These are phyloP conservation scores for Calephelis nemesis DNA, from an alignment of 1,140 invertebrate species.

Conservation along the genomic window DNA sequence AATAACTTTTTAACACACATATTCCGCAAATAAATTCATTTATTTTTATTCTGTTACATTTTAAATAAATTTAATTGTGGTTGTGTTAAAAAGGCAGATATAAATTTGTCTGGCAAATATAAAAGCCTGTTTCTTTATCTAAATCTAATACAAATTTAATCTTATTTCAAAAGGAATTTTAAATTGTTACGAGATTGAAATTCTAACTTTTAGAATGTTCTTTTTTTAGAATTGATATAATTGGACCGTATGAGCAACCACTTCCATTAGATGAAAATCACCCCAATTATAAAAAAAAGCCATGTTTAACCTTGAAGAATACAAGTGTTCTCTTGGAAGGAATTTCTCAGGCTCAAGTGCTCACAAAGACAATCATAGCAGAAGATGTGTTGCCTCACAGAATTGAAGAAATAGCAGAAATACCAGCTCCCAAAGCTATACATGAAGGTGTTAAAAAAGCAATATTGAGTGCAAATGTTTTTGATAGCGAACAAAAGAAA, in stretches of 20 bases:
- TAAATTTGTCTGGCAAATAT: too few species aligned
- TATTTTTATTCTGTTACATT: too few species aligned
- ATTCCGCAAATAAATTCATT: too few species aligned
- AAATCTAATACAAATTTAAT: too few species aligned
- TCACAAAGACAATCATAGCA: constrained; percentile 87
- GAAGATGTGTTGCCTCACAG: constrained; percentile 81
- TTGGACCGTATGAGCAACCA: constrained; percentile 65
- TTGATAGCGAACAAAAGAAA: constrained; percentile 88
- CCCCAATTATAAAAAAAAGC: constrained; percentile 82
- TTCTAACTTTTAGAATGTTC: constrained; percentile 3
- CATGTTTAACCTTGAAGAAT: constrained; percentile 81
- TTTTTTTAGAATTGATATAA: constrained; percentile 67
- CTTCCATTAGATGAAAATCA: constrained; percentile 78
- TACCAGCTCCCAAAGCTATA: constrained; percentile 73
- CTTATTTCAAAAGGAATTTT: too few species aligned
- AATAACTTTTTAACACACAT: too few species aligned
- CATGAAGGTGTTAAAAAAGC: constrained; percentile 80
- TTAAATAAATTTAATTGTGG: too few species aligned
- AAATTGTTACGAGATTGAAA: too few species aligned
- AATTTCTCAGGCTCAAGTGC: constrained; percentile 83
- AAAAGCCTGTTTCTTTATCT: too few species aligned
- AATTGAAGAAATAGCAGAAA: constrained; percentile 72
- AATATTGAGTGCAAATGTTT: constrained; percentile 85
- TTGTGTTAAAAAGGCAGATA: too few species aligned
- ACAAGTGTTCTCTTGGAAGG: constrained; percentile 85